A percentile compares a stretch with the other conserved stretches of the same genome.
Evolutionary conservation across 2,113 vertebrate species (phyloP).

Genomic region (Alectura lathami): DNA sequence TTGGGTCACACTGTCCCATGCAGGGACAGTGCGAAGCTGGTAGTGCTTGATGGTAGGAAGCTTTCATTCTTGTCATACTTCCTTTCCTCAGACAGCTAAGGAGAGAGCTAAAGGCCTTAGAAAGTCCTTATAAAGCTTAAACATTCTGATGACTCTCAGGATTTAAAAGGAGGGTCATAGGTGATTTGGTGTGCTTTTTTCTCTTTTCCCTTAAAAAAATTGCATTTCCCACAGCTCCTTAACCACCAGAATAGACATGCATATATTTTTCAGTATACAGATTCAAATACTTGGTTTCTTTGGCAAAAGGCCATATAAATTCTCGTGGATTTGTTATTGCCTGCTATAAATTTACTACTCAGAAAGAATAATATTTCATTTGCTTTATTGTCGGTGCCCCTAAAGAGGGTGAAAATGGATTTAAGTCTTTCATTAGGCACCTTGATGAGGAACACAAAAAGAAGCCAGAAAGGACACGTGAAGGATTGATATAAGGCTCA

Average conservation of each 20-base stretch:
- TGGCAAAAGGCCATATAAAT: constrained; percentile 65
- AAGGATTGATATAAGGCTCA: constrained; percentile 8
- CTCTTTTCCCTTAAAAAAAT: background rate
- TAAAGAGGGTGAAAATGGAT: constrained; percentile 60
- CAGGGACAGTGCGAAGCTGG: background rate
- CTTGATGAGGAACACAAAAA: background rate
- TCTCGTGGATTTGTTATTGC: constrained; percentile 63
- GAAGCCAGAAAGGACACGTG: background rate
- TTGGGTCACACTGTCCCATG: background rate
- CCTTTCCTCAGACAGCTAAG: background rate
- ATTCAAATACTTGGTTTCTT: constrained; percentile 51
- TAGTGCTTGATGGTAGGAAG: background rate
- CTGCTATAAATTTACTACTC: constrained; percentile 57
- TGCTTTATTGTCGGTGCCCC: background rate
- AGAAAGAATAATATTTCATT: constrained; percentile 59
- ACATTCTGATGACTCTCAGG: background rate
- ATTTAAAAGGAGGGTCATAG: background rate
- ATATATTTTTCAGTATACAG: constrained; percentile 21
- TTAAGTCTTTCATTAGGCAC: constrained; percentile 47
- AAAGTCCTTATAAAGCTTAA: background rate
- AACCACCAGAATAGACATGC: background rate
- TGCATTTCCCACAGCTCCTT: constrained; percentile 40
- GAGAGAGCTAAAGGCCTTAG: background rate
- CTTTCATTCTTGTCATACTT: constrained; percentile 13
- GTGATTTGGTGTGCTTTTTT: constrained; percentile 8